Evolutionary conservation across 2,888 invertebrate species (phyloP), one percentile per base, ranked within the genome.

Genomic region (Nomada fabriciana): DNA sequence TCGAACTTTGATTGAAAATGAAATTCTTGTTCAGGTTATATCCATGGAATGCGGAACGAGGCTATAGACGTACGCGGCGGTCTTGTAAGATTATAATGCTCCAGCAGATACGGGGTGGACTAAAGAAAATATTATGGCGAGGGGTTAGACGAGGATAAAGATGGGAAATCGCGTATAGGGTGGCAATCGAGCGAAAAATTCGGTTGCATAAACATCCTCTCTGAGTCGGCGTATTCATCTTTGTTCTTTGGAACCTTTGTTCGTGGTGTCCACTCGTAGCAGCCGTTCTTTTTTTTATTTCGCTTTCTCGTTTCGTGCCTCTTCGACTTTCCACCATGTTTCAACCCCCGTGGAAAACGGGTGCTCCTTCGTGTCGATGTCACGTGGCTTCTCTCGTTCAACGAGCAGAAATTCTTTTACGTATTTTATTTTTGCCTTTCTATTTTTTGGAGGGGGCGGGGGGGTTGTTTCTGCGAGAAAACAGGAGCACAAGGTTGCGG

Each of bases 141-240:
- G 20, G 52, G 77, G 57, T 61, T 53, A 10, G 50, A 1, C 25
- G 50, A 53, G 72, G 53, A 36, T 36, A 67, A 68, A 65, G 70
- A 73, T 61, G 60, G 73, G 61, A 76, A 86, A 86, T 84, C 81
- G 88, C 80, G 82, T 72, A 77, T 59, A 63, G 81, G 80, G 68
- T 74, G 85, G 82, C 89, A 89, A 89, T 90, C 90, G 90, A 77
- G 83, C 81, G 89, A 88, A 89, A 90, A 90, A 90, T 90, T 90
- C 88, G 88, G 88, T 89, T 90, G 89, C 84, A 89, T 85, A 89
- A 90, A 90, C 88, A 88, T 90, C 76, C 81, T 74, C 80, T 67
- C 81, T 64, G 59, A 55, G 61, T 47, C n/a, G 9, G 15, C n/a
- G 71, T 76, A 76, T 64, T 68, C 83, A 69, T 76, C 70, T 69